A percentile compares a stretch with the other conserved stretches of the same genome.
Conservation (phyloP, 2,888 invertebrate genomes). For the Hololepta plana region DNA sequence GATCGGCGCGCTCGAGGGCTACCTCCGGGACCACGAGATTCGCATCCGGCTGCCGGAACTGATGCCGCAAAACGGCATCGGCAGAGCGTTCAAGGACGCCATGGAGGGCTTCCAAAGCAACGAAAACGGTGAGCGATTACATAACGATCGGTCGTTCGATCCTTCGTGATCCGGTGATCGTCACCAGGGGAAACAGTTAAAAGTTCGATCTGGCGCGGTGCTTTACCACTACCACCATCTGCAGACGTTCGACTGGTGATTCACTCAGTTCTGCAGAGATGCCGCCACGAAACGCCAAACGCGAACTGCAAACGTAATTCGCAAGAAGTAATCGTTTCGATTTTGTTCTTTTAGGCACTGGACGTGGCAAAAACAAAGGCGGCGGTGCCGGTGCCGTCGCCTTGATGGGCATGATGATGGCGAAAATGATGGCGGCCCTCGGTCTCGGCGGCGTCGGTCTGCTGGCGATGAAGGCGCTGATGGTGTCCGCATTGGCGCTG, state of each 20-base stretch:
- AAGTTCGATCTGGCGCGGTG: no score
- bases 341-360: conserved; percentile 30
- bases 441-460: conserved; percentile 59
- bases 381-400: conserved; percentile 34
- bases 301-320: neutral
- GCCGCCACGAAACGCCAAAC: no score
- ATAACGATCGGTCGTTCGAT: no score
- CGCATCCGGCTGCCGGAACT: conserved; percentile 52
- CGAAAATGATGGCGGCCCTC: conserved; percentile 56
- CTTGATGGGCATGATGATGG: conserved; percentile 53
- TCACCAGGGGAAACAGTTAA: no score
- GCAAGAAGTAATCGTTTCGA: neutral
- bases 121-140: conserved; percentile 36
- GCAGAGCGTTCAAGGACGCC: conserved; percentile 33
- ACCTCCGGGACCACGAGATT: conserved; percentile 53
- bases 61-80: conserved; percentile 41
- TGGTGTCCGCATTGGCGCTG: conserved; percentile 48
- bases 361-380: conserved; percentile 37
- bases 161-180: no score
- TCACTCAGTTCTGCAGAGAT: no score
- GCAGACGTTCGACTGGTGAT: no score
- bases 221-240: no score
- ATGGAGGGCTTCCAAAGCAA: conserved; percentile 28
- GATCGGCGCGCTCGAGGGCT: conserved; percentile 41
- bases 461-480: conserved; percentile 50